Conservation (phyloP, 2,113 vertebrate genomes). For the Cisticola juncidis region DNA sequence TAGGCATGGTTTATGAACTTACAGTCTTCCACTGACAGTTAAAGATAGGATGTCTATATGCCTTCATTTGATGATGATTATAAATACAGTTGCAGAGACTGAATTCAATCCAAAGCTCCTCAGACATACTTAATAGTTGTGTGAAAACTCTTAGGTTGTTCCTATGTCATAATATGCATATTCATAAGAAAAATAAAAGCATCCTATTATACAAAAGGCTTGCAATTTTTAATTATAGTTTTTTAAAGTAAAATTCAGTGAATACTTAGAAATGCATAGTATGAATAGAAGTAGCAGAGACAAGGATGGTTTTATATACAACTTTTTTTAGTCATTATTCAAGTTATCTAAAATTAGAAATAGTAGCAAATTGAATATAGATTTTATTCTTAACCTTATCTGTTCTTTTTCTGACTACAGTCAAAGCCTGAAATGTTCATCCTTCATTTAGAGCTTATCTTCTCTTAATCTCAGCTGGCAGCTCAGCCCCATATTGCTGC, state of each 20-base stretch:
- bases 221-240: background rate
- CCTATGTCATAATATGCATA: background rate
- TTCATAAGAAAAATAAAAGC: background rate
- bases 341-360: background rate
- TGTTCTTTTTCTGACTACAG: background rate
- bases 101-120: background rate
- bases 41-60: background rate
- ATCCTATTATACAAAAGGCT: background rate
- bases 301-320: background rate
- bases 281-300: background rate
- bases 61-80: background rate
- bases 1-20: background rate
- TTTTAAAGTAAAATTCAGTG: background rate
- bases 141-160: background rate
- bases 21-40: background rate
- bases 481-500: background rate
- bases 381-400: background rate
- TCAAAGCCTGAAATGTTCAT: background rate
- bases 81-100: background rate
- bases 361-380: background rate
- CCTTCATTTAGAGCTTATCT: background rate
- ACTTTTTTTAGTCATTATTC: background rate
- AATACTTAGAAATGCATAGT: background rate
- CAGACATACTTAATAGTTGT: background rate
- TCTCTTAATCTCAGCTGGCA: background rate